phyloP scores from a whole-genome alignment of 64 coral and sea anemone species.

The Montipora sp. region DNA sequence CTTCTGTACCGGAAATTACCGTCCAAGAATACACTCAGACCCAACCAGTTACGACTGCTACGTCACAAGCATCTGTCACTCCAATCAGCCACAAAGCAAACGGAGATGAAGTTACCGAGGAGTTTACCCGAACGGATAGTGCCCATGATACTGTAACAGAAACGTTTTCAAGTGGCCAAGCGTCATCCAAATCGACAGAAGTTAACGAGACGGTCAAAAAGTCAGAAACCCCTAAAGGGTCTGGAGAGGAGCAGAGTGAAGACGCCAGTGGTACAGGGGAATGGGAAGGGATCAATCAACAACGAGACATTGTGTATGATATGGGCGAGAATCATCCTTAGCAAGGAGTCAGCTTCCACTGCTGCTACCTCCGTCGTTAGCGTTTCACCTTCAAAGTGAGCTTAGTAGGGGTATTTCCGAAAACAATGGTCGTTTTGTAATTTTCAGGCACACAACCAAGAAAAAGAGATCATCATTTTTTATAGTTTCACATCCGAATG shows the following conservation, averaged over 20 bases:
- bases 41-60: slow-evolving; percentile 23
- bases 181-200: slow-evolving; percentile 4
- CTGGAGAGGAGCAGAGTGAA: background rate
- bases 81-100: background rate
- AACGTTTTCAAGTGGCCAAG: slow-evolving; percentile 8
- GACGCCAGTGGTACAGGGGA: slow-evolving; percentile 32
- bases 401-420: no score
- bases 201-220: slow-evolving; percentile 53
- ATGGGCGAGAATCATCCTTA: background rate
- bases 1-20: slow-evolving; percentile 26
- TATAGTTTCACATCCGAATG: no score
- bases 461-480: no score
- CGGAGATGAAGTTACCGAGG: slow-evolving; percentile 26
- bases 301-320: slow-evolving; percentile 12
- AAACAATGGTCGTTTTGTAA: no score
- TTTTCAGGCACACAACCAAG: no score
- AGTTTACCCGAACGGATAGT: slow-evolving; percentile 6
- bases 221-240: slow-evolving; percentile 33
- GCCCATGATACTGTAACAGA: slow-evolving; percentile 14
- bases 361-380: no score
- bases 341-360: background rate
- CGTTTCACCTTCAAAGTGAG: no score
- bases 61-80: slow-evolving; percentile 40
- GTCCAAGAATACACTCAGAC: background rate
- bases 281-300: background rate